phyloP scores from a whole-genome alignment of 2,888 invertebrate species.

The Matsumyia berberina region DNA sequence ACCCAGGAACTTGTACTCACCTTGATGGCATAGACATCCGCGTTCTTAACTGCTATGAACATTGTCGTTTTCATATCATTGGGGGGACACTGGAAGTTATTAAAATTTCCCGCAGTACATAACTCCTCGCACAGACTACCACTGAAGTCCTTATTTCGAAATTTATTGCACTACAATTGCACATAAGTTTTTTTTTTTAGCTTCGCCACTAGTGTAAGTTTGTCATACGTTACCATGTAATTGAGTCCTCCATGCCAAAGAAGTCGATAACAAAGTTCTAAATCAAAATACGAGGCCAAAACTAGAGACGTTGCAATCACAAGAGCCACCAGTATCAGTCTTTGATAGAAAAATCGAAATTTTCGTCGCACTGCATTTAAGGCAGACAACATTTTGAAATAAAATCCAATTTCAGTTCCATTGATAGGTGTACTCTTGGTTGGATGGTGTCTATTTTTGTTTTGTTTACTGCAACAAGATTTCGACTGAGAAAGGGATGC shows the following conservation, averaged over 20 bases:
- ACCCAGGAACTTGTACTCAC: conserved; percentile 76
- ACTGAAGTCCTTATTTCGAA: conserved; percentile 81
- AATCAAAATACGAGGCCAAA: conserved; percentile 82
- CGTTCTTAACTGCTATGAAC: conserved; percentile 83
- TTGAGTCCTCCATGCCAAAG: conserved; percentile 82
- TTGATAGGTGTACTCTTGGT: conserved; percentile 5
- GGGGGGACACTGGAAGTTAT: conserved; percentile 82
- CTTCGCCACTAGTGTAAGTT: neutral
- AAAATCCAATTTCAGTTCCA: conserved; percentile 46
- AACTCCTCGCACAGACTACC: conserved; percentile 83
- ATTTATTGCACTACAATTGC: conserved; percentile 81
- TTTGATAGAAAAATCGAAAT: conserved; percentile 82
- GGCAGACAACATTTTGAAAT: conserved; percentile 80
- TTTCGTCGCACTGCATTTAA: conserved; percentile 80
- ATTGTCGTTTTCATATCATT: conserved; percentile 82
- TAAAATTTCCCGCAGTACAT: conserved; percentile 80
- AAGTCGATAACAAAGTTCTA: conserved; percentile 82
- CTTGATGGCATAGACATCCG: conserved; percentile 82
- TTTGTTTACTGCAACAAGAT: conserved; percentile 54
- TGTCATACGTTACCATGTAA: conserved; percentile 80
- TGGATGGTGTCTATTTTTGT: conserved; percentile 37
- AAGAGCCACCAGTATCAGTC: conserved; percentile 79
- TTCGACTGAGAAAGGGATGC: conserved; percentile 1
- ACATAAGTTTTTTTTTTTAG: neutral
- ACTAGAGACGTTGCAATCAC: conserved; percentile 80